Percentiles rank a stretch among this genome's conserved stretches.
Conservation (phyloP, 2,797 vertebrate genomes). For the Odontamblyopus rebecca region DNA sequence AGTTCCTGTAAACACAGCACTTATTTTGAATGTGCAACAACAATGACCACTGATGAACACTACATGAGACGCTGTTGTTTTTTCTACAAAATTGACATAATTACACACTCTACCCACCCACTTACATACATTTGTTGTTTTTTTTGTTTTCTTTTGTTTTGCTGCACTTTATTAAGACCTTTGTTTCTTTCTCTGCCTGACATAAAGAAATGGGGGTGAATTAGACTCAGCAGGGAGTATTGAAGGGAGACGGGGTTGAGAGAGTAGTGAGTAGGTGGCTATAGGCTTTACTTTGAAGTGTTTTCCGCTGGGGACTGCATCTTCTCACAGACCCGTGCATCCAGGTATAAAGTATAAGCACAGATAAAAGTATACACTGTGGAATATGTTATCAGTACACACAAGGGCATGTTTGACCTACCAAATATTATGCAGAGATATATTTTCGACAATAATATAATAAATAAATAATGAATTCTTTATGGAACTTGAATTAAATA, state of each 20-base stretch:
- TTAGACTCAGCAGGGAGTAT: constrained; percentile 29
- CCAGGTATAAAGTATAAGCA: constrained; percentile 19
- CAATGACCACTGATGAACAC: constrained; percentile 46
- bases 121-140: background rate
- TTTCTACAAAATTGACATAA: constrained; percentile 7
- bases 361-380: too few relatives aligned
- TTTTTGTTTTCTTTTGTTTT: background rate
- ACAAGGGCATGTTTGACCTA: too few relatives aligned
- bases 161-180: constrained; percentile 3
- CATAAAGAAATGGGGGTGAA: constrained; percentile 24
- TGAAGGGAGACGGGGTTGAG: constrained; percentile 21
- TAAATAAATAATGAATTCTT: too few relatives aligned
- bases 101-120: background rate
- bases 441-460: too few relatives aligned
- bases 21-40: constrained; percentile 16
- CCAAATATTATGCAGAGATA: too few relatives aligned
- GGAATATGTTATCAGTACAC: too few relatives aligned
- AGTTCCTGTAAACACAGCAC: background rate
- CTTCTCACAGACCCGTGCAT: constrained; percentile 55
- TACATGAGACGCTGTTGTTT: constrained; percentile 41
- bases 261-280: constrained; percentile 42
- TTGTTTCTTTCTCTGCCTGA: constrained; percentile 8
- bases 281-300: constrained; percentile 54
- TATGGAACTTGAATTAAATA: too few relatives aligned
- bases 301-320: constrained; percentile 38